phyloP scores from a whole-genome alignment of 2,888 invertebrate species.

The Troglohyphantes excavatus region DNA sequence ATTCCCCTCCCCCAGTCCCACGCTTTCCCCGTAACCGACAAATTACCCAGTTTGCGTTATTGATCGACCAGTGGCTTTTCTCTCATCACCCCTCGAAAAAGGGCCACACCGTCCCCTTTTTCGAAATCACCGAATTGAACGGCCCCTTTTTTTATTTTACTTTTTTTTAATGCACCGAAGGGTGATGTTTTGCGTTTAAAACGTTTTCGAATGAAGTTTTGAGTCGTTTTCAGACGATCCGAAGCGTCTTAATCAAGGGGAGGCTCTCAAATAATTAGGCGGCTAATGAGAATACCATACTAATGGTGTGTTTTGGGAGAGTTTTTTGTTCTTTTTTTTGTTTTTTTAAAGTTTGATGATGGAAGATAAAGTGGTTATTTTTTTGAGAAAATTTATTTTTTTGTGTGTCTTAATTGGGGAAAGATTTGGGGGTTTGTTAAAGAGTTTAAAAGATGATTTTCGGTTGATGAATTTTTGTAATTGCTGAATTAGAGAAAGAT shows the following conservation, averaged over 20 bases:
- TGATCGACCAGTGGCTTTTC: conserved; percentile 77
- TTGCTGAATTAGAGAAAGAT: neutral
- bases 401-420: conserved; percentile 17
- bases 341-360: neutral
- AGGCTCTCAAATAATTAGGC: conserved; percentile 65
- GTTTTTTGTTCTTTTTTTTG: neutral
- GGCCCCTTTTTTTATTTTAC: conserved; percentile 10
- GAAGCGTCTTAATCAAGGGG: conserved; percentile 71
- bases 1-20: conserved; percentile 20
- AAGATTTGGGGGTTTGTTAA: neutral
- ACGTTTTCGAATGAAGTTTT: conserved; percentile 54
- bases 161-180: neutral
- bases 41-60: conserved; percentile 78
- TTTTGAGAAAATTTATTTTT: neutral
- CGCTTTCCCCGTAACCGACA: conserved; percentile 59
- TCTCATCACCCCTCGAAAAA: conserved; percentile 57
- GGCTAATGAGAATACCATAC: conserved; percentile 70
- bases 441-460: neutral
- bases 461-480: neutral
- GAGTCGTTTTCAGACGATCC: conserved; percentile 38
- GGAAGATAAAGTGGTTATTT: conserved; percentile 12
- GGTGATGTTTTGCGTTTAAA: conserved; percentile 44
- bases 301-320: conserved; percentile 55
- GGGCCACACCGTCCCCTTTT: conserved; percentile 35
- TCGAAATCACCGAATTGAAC: conserved; percentile 52